Evolutionary conservation across 2,113 vertebrate species (phyloP).

Genomic region (Camarhynchus parvulus): DNA sequence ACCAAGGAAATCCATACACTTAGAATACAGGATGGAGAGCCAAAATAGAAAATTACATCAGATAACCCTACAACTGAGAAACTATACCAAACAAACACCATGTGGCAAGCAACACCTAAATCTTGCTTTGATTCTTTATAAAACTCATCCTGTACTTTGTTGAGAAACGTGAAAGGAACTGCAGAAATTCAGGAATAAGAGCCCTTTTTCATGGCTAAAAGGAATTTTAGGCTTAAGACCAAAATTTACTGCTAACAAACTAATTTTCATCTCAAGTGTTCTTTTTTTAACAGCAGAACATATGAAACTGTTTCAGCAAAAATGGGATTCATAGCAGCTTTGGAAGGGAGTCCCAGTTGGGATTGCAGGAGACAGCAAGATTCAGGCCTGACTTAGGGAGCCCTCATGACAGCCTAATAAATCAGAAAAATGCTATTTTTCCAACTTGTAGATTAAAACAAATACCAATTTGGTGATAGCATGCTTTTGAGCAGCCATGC

Average conservation of each 20-base stretch:
- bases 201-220: not conserved
- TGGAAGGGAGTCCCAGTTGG: not conserved
- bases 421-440: slow-evolving; percentile 11
- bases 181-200: not conserved
- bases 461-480: slow-evolving; percentile 38
- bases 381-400: not conserved
- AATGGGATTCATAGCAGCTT: not conserved
- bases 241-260: not conserved
- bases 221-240: not conserved
- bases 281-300: not conserved
- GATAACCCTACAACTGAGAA: not conserved
- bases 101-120: not conserved
- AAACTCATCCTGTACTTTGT: not conserved
- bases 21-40: not conserved
- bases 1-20: not conserved
- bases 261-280: not conserved
- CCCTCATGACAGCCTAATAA: slow-evolving; percentile 3
- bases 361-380: not conserved
- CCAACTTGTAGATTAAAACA: slow-evolving; percentile 46
- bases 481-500: not conserved
- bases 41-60: not conserved
- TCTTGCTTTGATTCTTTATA: not conserved
- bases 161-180: not conserved
- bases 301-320: not conserved
- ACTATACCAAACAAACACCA: not conserved